Base-by-base conservation (phyloP, 2,797 vertebrate species). In the Pogonophryne albipinna region DNA sequence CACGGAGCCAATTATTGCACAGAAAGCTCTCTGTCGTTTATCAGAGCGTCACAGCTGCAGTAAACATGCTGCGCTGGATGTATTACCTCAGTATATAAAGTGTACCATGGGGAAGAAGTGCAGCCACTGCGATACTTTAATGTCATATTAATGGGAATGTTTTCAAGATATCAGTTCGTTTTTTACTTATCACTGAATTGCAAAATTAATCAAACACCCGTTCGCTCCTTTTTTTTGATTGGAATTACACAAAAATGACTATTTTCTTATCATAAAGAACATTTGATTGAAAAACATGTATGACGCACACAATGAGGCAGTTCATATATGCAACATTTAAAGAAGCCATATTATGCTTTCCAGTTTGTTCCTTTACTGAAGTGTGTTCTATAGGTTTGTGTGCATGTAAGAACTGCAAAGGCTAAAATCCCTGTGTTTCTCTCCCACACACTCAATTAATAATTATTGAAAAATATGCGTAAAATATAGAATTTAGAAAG, bases 31-130 rank as follows among this genome's bases (percentile, higher is more conserved):
- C 66, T 78, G 70, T 73, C 10, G 65, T 88, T 90, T 85, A 89
- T 89, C 86, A 85, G 82, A 66, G 82, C 75, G 14, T 71, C 71
- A 77, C 83, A 90, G 85, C 83, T 89, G 86, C 82, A 87, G 87
- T 83, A 84, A 88, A 82, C 82, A 79, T 49, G 53, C 77, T 57
- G 9, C 51, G 64, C 73, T 71, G 66, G 59, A 75, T 70, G 67
- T 62, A 41, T 83, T 82, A 72, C 77, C 59, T 74, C 71, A 75
- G 81, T 82, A 82, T 69, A 55, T 62, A 74, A 49, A 65, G 23
- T 46, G 14, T 42, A 71, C 55, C 71, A 59, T 2, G 20, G 52
- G 50, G 60, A 77, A 53, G 3, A 72, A 74, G 70, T 62, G 38
- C 66, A 61, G 60, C 47, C 10, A 16, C 23, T 31, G 59, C 50